Percentiles rank a stretch among this genome's conserved stretches.
These are phyloP conservation scores for Equus przewalskii DNA, from an alignment of 2,113 vertebrate species.

Conservation along the genomic window DNA sequence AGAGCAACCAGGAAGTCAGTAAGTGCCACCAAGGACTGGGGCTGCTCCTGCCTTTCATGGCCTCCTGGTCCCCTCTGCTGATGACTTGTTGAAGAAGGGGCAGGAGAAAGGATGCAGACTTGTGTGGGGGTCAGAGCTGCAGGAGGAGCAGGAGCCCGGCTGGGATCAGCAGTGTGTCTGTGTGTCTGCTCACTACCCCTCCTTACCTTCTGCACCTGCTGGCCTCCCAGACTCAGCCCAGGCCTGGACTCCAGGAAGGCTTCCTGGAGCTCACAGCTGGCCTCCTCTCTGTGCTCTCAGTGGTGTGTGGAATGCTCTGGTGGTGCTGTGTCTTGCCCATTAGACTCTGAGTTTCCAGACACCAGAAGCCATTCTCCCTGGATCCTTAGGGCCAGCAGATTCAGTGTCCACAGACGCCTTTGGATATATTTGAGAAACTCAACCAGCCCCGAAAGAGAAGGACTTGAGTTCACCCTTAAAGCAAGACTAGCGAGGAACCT, in stretches of 20 bases:
- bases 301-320: background rate
- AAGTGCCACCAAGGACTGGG: background rate
- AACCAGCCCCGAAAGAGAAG: background rate
- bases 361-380: background rate
- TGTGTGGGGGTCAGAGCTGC: too few species aligned
- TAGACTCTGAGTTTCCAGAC: background rate
- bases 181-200: background rate
- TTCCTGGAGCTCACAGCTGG: too few species aligned
- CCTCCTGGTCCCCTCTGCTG: background rate
- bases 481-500: background rate
- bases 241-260: background rate
- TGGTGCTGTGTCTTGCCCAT: background rate
- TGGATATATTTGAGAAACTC: background rate
- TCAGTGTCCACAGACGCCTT: too few species aligned
- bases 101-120: background rate
- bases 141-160: background rate
- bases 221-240: background rate
- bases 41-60: background rate
- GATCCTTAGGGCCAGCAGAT: background rate
- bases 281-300: background rate
- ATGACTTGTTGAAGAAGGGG: background rate
- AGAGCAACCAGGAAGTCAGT: background rate
- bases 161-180: fast-evolving
- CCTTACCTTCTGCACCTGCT: background rate
- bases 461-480: background rate